Percentiles rank a stretch among this genome's conserved stretches.
Evolutionary conservation across 2,888 invertebrate genomes (phyloP).

Genomic region (Nomada ruficornis): DNA sequence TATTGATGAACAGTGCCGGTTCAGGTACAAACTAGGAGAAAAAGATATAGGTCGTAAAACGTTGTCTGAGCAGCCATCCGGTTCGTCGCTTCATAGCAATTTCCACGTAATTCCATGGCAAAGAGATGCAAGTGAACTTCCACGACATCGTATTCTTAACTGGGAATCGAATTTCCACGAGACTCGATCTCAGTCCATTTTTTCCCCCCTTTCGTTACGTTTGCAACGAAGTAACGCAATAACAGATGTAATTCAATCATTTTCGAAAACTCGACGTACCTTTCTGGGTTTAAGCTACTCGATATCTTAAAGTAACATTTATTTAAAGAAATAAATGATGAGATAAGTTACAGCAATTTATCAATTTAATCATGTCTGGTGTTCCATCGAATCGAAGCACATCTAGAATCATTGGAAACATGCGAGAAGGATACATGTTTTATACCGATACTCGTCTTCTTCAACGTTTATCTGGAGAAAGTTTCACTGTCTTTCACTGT

Average conservation of each 20-base stretch:
- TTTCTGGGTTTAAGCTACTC: background rate
- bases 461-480: conserved; percentile 23
- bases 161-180: conserved; percentile 42
- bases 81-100: conserved; percentile 34
- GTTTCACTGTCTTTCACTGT: conserved; percentile 20
- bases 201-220: background rate
- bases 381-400: background rate
- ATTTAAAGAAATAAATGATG: no score
- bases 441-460: background rate
- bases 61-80: conserved; percentile 37
- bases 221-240: background rate
- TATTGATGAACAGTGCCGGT: background rate
- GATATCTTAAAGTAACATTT: no score
- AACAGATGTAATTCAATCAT: conserved; percentile 21
- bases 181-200: conserved; percentile 1
- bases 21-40: conserved; percentile 9
- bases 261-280: background rate
- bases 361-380: background rate
- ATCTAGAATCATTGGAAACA: background rate
- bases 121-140: conserved; percentile 34
- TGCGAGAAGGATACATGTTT: background rate
- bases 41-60: conserved; percentile 13
- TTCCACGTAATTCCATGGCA: conserved; percentile 45
- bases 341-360: no score
- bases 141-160: conserved; percentile 40